Base-by-base conservation (phyloP, 2,888 invertebrate species). In the Agonopterix heracliana region DNA sequence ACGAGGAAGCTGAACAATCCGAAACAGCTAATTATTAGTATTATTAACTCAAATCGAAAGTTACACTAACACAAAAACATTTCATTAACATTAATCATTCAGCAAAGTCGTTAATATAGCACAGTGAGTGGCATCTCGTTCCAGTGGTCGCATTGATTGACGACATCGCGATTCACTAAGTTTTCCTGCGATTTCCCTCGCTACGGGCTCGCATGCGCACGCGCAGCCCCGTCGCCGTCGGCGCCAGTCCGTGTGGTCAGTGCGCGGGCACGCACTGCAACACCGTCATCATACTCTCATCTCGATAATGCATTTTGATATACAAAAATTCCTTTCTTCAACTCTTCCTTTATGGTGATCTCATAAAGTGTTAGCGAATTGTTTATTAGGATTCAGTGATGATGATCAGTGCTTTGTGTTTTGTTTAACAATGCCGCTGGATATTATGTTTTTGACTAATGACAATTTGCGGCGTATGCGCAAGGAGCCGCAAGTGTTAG, bases 401-500 rank as follows among this genome's bases (percentile, higher is more conserved):
- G 55, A 57, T 70, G 66, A 56, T 26, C 26, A 66, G 71, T 64
- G 59, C 53, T 63, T 63, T 70, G 65, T 64, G 61, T 55, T 52
- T 60, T 54, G 54, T 54, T n/a, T 34, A 46, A 74, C 50, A 49
- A 87, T 88, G 88, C 78, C 86, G 58, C 68, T 81, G 74, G 88
- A 88, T 81, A 88, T 87, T 56, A 89, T 89, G 89, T 89, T 89
- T 82, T 81, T 89, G 68, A 85, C 89, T 42, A 86, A 89, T 61
- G 89, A 89, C 63, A 89, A 89, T 61, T 69, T 89, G 74, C 80
- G 85, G 50, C 81, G 84, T 10, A 75, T 83, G 77, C 84, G 89
- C 60, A 89, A 84, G 66, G 84, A 87, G 63, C 89, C 86, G 50
- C 77, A 65, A 46, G 78, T 89, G 26, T 57, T 89, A 51, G 89